Percentiles rank a stretch among this genome's conserved stretches.
Evolutionary conservation across 2,888 invertebrate genomes (phyloP).

Genomic region (Leucoptera coffeella): DNA sequence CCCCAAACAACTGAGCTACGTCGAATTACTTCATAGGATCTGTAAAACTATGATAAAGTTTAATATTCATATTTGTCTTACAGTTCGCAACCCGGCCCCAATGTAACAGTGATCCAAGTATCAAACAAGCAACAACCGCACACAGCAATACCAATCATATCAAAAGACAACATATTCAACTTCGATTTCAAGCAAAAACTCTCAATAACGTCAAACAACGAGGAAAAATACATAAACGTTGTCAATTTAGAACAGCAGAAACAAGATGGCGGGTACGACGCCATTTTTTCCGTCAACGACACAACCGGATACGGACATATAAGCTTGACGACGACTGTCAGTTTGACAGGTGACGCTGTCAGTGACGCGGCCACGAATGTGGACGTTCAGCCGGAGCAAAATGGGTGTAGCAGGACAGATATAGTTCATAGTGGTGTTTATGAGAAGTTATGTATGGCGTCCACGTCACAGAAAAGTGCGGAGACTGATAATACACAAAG

Average conservation of each 20-base stretch:
- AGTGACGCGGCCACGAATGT: too few relatives aligned
- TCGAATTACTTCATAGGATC: too few relatives aligned
- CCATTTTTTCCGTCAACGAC: constrained; percentile 24
- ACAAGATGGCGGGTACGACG: constrained; percentile 21
- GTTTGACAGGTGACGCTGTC: constrained; percentile 14
- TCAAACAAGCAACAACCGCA: constrained; percentile 42
- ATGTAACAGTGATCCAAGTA: constrained; percentile 57
- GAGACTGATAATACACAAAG: too few relatives aligned
- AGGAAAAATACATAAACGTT: constrained; percentile 31
- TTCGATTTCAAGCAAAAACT: constrained; percentile 24
- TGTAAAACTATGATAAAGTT: neutral
- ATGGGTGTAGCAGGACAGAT: too few relatives aligned
- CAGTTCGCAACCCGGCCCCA: constrained; percentile 18
- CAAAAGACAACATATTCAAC: constrained; percentile 24
- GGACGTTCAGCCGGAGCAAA: too few relatives aligned
- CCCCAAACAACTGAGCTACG: too few relatives aligned
- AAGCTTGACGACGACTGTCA: constrained; percentile 35
- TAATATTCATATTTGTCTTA: constrained; percentile 3
- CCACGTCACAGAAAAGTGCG: constrained; percentile 22
- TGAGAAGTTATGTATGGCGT: constrained; percentile 32
- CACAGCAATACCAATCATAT: constrained; percentile 31
- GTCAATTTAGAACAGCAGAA: constrained; percentile 29
- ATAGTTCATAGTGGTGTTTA: too few relatives aligned
- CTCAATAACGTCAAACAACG: constrained; percentile 9
- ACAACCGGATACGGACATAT: constrained; percentile 34